Conservation (phyloP, 2,888 invertebrate genomes). For the Orgyia antiqua region DNA sequence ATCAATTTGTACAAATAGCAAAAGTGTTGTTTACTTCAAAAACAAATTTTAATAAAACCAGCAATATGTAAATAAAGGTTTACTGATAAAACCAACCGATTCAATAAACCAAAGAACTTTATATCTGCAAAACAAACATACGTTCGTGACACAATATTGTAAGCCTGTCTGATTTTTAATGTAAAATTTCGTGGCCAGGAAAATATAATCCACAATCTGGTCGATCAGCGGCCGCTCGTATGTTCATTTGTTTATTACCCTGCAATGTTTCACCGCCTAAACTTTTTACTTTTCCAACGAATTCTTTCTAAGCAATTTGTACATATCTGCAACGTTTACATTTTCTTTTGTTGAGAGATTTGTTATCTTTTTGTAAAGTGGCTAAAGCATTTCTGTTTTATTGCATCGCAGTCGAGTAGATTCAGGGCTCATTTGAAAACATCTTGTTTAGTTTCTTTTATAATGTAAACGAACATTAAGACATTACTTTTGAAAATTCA, state of each 20-base stretch:
- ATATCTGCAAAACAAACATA: slow-evolving; percentile 25
- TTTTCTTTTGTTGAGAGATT: slow-evolving; percentile 64
- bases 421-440: slow-evolving; percentile 23
- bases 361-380: slow-evolving; percentile 45
- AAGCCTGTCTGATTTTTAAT: slow-evolving; percentile 30
- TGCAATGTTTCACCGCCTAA: slow-evolving; percentile 43
- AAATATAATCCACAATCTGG: slow-evolving; percentile 56
- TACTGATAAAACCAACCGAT: slow-evolving; percentile 8
- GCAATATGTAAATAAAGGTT: not conserved
- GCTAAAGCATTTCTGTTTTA: slow-evolving; percentile 47
- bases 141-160: slow-evolving; percentile 29
- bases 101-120: slow-evolving; percentile 26
- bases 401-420: slow-evolving; percentile 50
- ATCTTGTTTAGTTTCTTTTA: slow-evolving; percentile 16
- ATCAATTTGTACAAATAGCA: too few species aligned
- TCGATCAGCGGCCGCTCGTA: slow-evolving; percentile 54
- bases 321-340: slow-evolving; percentile 53
- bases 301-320: slow-evolving; percentile 40
- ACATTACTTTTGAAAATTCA: too few species aligned
- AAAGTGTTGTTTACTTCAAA: too few species aligned
- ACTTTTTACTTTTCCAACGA: slow-evolving; percentile 21
- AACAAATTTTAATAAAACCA: too few species aligned
- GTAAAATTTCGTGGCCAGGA: slow-evolving; percentile 35
- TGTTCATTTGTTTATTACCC: slow-evolving; percentile 63
- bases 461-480: too few species aligned